phyloP scores from a whole-genome alignment of 2,888 invertebrate genomes.

The Oscheius sp. region DNA sequence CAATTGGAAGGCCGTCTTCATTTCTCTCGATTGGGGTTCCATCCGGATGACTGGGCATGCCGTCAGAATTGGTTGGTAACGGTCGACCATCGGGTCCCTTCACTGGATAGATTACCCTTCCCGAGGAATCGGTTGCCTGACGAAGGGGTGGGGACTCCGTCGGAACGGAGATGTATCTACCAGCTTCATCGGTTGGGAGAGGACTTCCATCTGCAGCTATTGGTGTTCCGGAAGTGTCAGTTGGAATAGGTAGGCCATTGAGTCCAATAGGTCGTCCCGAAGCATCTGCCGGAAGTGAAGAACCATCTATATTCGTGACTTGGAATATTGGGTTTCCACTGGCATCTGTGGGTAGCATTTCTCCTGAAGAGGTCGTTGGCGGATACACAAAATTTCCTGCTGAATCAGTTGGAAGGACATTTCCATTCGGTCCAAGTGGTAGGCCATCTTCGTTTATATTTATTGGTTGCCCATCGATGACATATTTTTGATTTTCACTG shows the following conservation, averaged over 20 bases:
- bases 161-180: slow-evolving; percentile 34
- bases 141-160: slow-evolving; percentile 30
- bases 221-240: slow-evolving; percentile 36
- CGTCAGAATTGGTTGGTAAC: slow-evolving; percentile 39
- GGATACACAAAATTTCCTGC: slow-evolving; percentile 28
- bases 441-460: slow-evolving; percentile 40
- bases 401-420: slow-evolving; percentile 7
- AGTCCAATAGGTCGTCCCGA: slow-evolving; percentile 30
- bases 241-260: slow-evolving; percentile 51
- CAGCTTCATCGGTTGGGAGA: slow-evolving; percentile 45
- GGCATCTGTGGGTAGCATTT: slow-evolving; percentile 42
- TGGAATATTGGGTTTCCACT: slow-evolving; percentile 28
- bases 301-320: slow-evolving; percentile 31
- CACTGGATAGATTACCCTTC: slow-evolving; percentile 42
- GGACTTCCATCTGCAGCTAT: slow-evolving; percentile 18
- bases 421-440: slow-evolving; percentile 42
- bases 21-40: slow-evolving; percentile 47
- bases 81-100: slow-evolving; percentile 32
- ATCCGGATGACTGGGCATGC: slow-evolving; percentile 38
- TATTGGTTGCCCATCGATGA: slow-evolving; percentile 30
- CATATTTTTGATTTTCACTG: slow-evolving; percentile 33
- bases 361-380: slow-evolving; percentile 43
- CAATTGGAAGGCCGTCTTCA: slow-evolving; percentile 40
- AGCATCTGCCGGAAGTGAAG: slow-evolving; percentile 41
- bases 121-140: slow-evolving; percentile 49